Conservation (phyloP, 2,888 invertebrate species). For the Eubasilissa splendida region DNA sequence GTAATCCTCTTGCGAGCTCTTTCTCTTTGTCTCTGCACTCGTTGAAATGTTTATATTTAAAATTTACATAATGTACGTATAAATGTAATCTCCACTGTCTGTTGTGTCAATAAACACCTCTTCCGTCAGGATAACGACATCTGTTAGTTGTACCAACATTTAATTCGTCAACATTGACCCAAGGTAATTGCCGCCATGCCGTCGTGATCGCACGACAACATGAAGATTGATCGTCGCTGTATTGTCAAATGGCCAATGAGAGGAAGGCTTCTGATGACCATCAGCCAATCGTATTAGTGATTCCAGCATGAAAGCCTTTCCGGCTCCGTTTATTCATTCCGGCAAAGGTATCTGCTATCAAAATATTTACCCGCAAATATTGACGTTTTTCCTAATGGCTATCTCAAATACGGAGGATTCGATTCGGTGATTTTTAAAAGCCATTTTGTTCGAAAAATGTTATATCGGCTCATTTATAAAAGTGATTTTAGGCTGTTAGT, state of each 20-base stretch:
- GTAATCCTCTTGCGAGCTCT: too few relatives aligned
- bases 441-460: neutral
- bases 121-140: neutral
- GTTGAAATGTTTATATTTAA: too few relatives aligned
- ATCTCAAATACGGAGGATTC: constrained; percentile 6
- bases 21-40: too few relatives aligned
- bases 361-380: constrained; percentile 41
- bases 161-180: constrained; percentile 19
- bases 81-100: too few relatives aligned
- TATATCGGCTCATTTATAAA: neutral
- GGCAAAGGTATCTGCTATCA: constrained; percentile 4
- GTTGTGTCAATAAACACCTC: neutral
- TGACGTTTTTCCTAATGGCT: constrained; percentile 27
- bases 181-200: constrained; percentile 29
- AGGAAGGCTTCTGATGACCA: constrained; percentile 17
- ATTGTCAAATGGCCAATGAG: constrained; percentile 24
- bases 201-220: constrained; percentile 9
- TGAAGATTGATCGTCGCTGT: constrained; percentile 20
- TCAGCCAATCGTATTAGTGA: constrained; percentile 24
- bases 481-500: too few relatives aligned
- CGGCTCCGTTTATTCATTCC: constrained; percentile 19
- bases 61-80: too few relatives aligned
- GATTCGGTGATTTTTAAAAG: constrained; percentile 13
- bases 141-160: constrained; percentile 13
- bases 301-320: constrained; percentile 17